phyloP scores from a whole-genome alignment of 2,888 invertebrate species.

The Onthophagus sagittarius region DNA sequence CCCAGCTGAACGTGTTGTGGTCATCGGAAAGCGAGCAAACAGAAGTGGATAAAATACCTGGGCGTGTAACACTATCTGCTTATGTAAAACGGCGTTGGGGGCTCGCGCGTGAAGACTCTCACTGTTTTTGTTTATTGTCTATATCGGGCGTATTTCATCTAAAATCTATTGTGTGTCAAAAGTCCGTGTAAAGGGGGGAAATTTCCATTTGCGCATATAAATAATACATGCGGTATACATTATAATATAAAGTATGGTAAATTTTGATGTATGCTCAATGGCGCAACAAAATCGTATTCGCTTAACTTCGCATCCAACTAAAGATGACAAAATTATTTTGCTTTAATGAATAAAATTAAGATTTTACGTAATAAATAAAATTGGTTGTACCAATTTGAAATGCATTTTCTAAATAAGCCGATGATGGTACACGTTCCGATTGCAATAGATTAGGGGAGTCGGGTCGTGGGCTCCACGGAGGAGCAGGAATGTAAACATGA shows the following conservation, averaged over 20 bases:
- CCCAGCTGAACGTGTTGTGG: not conserved
- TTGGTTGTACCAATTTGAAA: constrained; percentile 23
- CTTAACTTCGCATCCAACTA: no score
- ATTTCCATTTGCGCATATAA: constrained; percentile 10
- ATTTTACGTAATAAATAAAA: not conserved
- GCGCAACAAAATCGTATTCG: not conserved
- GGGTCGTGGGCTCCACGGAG: constrained; percentile 29
- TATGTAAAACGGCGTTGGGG: constrained; percentile 2
- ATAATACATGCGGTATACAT: constrained; percentile 12
- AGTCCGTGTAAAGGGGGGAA: constrained; percentile 8
- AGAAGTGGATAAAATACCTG: not conserved
- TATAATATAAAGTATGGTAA: constrained; percentile 8
- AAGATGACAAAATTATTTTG: no score
- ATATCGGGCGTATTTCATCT: constrained; percentile 10
- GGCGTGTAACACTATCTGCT: constrained; percentile 5
- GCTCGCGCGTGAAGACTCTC: not conserved
- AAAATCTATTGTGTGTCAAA: constrained; percentile 13
- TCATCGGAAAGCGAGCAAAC: not conserved
- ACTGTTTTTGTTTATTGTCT: constrained; percentile 5
- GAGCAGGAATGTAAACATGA: constrained; percentile 33
- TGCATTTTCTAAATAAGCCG: constrained; percentile 29
- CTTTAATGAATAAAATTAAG: no score
- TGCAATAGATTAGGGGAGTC: constrained; percentile 33
- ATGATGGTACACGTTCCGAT: constrained; percentile 24
- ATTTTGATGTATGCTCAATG: not conserved